phyloP scores from a whole-genome alignment of 1,140 invertebrate genomes.

The Rhagoletis zephyria region DNA sequence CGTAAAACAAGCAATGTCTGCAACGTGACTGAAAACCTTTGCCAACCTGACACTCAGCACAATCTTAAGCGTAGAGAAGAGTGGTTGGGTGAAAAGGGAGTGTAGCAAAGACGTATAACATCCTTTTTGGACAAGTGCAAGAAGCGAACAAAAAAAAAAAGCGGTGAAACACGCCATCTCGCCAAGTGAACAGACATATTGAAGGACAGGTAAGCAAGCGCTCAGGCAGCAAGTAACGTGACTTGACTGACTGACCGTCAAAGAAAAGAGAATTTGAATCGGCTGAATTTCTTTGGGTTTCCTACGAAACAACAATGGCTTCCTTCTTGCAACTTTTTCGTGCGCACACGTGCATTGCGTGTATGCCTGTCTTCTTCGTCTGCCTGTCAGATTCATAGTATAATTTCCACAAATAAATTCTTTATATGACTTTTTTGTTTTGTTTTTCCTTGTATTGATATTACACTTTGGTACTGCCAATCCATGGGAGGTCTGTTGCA shows the following conservation, averaged over 20 bases:
- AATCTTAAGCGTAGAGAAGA: too few species aligned
- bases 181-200: neutral
- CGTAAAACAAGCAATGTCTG: neutral
- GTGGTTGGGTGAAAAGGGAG: neutral
- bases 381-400: neutral
- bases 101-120: neutral
- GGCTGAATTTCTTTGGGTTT: slow-evolving; percentile 11
- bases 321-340: neutral
- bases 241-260: neutral
- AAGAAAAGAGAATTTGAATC: neutral
- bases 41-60: neutral
- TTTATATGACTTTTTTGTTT: too few species aligned
- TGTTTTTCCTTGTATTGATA: too few species aligned
- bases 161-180: neutral
- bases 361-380: neutral
- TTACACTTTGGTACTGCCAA: too few species aligned
- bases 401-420: neutral
- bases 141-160: neutral
- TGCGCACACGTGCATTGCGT: neutral
- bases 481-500: neutral
- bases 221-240: neutral
- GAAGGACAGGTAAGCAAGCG: neutral
- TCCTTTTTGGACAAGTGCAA: neutral
- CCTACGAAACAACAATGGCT: neutral
- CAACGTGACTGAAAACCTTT: slow-evolving; percentile 36